Base-by-base conservation (phyloP, 2,888 invertebrate genomes). In the Acanthosepion esculentum region DNA sequence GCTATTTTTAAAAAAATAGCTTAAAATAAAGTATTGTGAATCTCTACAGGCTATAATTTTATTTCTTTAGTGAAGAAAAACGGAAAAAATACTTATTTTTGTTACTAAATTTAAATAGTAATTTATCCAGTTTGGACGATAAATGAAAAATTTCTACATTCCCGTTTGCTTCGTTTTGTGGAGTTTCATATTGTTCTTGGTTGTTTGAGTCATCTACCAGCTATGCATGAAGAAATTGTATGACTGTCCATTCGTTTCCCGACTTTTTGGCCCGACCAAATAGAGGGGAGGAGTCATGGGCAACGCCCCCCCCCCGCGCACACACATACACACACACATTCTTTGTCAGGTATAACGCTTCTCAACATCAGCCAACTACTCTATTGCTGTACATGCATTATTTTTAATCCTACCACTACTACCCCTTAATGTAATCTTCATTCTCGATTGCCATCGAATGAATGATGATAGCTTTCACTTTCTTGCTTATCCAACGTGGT, bases 161-260 rank as follows among this genome's bases (percentile, higher is more conserved):
- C 7, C 6, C 6, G 18, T 78, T 78, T 29, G n/a, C 15, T n/a
- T 78, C 8, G 8, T 78, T 78, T 78, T 26, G 26, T 26, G 64
- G 26, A 26, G 20, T 20, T n/a, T 78, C 78, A 0, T 59, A 23
- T 20, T 59, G 23, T 41, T 59, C 23, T 59, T n/a, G n/a, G 78
- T 78, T 41, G 41, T 41, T 41, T 78, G 78, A 78, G 78, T 78
- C 78, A 78, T 78, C 78, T 78, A 33, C 15, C 15, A 78, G 12
- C n/a, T 78, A 78, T 78, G 78, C n/a, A 12, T n/a, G n/a, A n/a
- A 59, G 53, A 53, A 53, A 20, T 10, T 78, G 29, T 6, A 12
- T n/a, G 78, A 78, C n/a, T 78, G 78, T 78, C 78, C 78, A n/a
- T 78, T 78, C 78, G 78, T n/a, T n/a, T 78, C 33, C 78, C n/a